Base-by-base conservation (phyloP, 37 sponge, comb jelly and placozoan genomes). In the Hormiphora californensis region DNA sequence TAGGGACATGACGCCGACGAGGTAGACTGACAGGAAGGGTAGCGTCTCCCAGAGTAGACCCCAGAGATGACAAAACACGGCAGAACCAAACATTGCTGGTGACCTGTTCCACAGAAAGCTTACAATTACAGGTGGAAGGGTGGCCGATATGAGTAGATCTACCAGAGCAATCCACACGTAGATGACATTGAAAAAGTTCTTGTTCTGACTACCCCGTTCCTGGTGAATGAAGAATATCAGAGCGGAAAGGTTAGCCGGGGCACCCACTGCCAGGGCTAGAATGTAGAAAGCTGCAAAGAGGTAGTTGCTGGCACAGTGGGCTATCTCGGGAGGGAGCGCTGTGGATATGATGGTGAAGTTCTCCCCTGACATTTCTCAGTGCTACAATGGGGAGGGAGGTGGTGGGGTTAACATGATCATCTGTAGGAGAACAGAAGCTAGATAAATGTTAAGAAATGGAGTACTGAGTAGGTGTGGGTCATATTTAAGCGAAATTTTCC, bases 1-100 rank as follows among this genome's bases (percentile, higher is more conserved):
- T 40, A 73, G 40, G 81, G 81, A 73, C 81, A 73, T 73, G 81
- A 73, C 9, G 35, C 81, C 81, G 30, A 73, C 81, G 12, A 73
- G 38, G 81, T 43, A 73, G 25, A 73, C 81, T 0, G 81, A 73
- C 39, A 73, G 40, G 81, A 36, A 73, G 81, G 81, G 81, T 28
- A 73, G 81, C 44, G 25, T 40, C 81, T 73, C 81, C 81, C 81
- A 73, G 39, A 73, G 46, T 1, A 41, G 21, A 11, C 81, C 81
- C 81, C 81, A 73, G 28, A 73, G 27, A 7, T 73, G 81, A 19
- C 81, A 73, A 36, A 73, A 73, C n/a, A 73, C 39, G 19, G 46
- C 32, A 5, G 4, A 32, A 43, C 11, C 23, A 46, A 73, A 73
- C 81, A 43, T 43, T 7, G 39, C 81, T 3, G 9, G 46, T 1